A percentile compares a stretch with the other conserved stretches of the same genome.
phyloP scores from a whole-genome alignment of 2,797 vertebrate genomes.

The Cynodonichthys magdalenae region DNA sequence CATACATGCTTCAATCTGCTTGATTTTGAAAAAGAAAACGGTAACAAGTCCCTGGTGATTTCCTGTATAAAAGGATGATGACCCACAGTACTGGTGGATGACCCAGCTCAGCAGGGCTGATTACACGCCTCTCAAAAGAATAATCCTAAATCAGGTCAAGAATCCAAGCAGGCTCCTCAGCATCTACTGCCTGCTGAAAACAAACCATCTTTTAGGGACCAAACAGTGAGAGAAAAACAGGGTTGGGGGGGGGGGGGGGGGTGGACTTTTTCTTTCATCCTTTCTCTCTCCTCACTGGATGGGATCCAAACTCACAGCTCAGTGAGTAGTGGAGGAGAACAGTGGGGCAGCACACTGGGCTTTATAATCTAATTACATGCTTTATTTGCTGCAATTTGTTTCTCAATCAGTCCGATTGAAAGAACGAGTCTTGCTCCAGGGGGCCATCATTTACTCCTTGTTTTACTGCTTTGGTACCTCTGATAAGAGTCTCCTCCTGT shows the following conservation, averaged over 20 bases:
- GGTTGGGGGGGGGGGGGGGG: too few relatives aligned
- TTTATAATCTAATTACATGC: constrained; percentile 98
- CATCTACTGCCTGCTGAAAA: constrained; percentile 34
- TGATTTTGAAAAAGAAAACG: too few relatives aligned
- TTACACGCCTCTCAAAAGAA: constrained; percentile 37
- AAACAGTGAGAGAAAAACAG: constrained; percentile 30
- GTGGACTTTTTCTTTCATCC: too few relatives aligned
- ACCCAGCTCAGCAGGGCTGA: constrained; percentile 30
- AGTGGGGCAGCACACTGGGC: constrained; percentile 72
- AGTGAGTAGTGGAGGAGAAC: constrained; percentile 46
- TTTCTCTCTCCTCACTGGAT: constrained; percentile 51
- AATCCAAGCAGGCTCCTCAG: constrained; percentile 30
- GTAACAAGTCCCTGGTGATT: too few relatives aligned
- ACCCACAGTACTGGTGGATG: constrained; percentile 32
- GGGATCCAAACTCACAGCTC: constrained; percentile 57
- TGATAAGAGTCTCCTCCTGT: background rate
- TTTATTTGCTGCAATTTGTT: constrained; percentile 98
- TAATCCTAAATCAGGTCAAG: constrained; percentile 52
- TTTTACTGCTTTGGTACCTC: constrained; percentile 63
- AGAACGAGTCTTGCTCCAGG: constrained; percentile 86
- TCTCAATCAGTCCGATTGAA: constrained; percentile 92
- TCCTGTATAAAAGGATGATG: background rate
- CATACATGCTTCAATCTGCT: too few relatives aligned
- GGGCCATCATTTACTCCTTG: constrained; percentile 85
- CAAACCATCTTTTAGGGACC: constrained; percentile 42